Base-by-base conservation (phyloP, 2,113 vertebrate genomes). In the Cebus imitator region DNA sequence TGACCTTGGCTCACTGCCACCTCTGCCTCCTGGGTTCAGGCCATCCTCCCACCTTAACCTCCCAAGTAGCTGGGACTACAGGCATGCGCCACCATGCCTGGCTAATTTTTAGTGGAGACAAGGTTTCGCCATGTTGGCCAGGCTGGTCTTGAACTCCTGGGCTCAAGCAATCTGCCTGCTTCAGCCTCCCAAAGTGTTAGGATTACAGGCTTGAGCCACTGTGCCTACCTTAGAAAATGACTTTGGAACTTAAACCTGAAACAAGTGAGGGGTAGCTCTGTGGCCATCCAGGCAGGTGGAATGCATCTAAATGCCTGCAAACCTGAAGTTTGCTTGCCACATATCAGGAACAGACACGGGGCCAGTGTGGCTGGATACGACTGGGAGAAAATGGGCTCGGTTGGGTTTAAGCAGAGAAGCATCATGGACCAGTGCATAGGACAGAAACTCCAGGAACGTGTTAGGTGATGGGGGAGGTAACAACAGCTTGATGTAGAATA, bases 191-290 rank as follows among this genome's bases (percentile, higher is more conserved):
- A 64, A 30, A 64, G 11, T 30, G 27, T 27, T 64, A 30, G 61
- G 61, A 30, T 64, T 30, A 64, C 61, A 64, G 61, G 27, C 27
- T 64, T 64, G 61, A 64, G 61, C 27, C 61, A 64, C 61, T 32
- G 61, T 0, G 12, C 27, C 61, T 32, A 13, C 12, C 27, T 94
- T 94, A 84, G 87, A 94, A 79, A 80, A 76, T 16, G 45, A n/a
- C 43, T 81, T 84, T 87, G 87, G 27, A 78, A 70, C n/a, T 91
- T 87, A 78, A 80, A 81, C 32, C 72, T 43, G 82, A 84, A 43
- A 40, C 64, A 50, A 58, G 61, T 64, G 66, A 97, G 21, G 30
- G 43, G 52, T 72, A 95, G 21, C 27, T 78, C 75, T 86, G 13
- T 75, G 40, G 35, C 7, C 6, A 52, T 20, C 40, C 40, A 82